These are phyloP conservation scores for Caenorhabditis plicata DNA, from an alignment of 2,888 invertebrate genomes.

Conservation along the genomic window DNA sequence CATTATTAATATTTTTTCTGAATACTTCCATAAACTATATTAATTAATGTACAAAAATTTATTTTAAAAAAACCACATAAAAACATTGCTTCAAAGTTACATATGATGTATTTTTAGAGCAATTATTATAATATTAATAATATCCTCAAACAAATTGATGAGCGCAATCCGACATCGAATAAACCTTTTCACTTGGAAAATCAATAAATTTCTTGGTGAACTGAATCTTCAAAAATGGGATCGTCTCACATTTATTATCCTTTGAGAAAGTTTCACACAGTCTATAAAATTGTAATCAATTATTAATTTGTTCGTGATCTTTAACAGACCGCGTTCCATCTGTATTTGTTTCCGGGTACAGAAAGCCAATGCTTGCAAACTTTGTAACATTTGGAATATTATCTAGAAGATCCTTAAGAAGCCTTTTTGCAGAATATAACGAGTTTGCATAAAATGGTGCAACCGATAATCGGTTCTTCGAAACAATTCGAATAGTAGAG, in stretches of 20 bases:
- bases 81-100: no score
- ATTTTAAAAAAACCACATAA: no score
- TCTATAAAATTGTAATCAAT: not conserved
- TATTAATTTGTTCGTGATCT: not conserved
- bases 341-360: conserved; percentile 22
- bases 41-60: no score
- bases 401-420: conserved; percentile 12
- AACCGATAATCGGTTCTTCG: conserved; percentile 13
- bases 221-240: conserved; percentile 18
- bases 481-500: conserved; percentile 23
- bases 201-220: conserved; percentile 31
- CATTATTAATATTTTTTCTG: no score
- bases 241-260: not conserved
- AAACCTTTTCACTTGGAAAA: conserved; percentile 24
- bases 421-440: conserved; percentile 14
- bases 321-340: conserved; percentile 9
- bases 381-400: conserved; percentile 15
- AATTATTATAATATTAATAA: no score
- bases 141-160: conserved; percentile 34
- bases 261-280: not conserved
- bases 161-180: conserved; percentile 28
- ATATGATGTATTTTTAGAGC: no score
- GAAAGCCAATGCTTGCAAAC: conserved; percentile 14
- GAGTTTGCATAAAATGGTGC: conserved; percentile 32
- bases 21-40: no score